Conservation (phyloP, 1,140 invertebrate species). For the Calosoma granatense region DNA sequence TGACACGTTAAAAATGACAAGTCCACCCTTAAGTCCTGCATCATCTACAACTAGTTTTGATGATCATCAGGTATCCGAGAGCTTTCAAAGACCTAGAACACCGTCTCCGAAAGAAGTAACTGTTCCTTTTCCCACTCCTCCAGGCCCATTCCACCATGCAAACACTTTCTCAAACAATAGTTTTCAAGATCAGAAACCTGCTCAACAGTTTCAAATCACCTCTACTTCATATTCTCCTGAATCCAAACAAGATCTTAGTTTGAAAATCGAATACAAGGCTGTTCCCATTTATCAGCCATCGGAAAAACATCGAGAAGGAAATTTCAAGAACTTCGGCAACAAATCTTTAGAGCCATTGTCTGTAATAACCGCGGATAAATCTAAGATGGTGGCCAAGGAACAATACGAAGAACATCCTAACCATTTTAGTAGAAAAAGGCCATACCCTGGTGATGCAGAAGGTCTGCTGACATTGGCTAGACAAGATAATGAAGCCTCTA, state of each 20-base stretch:
- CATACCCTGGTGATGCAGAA: neutral
- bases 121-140: neutral
- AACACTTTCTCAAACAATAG: neutral
- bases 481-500: neutral
- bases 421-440: neutral
- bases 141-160: neutral
- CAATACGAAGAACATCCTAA: neutral
- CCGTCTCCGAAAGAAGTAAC: neutral
- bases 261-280: slow-evolving; percentile 1
- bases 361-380: neutral
- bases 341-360: neutral
- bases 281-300: neutral
- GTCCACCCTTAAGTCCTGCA: slow-evolving; percentile 27
- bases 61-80: slow-evolving; percentile 6
- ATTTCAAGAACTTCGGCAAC: neutral
- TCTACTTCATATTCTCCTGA: neutral
- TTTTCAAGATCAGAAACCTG: neutral
- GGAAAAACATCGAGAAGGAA: neutral
- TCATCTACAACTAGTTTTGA: slow-evolving; percentile 12
- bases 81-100: neutral
- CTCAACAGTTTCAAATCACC: neutral
- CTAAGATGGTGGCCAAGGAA: neutral
- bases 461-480: neutral
- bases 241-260: neutral
- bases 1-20: slow-evolving; percentile 17